Evolutionary conservation across 1,140 invertebrate species (phyloP).

Genomic region (Oedothorax gibbosus): DNA sequence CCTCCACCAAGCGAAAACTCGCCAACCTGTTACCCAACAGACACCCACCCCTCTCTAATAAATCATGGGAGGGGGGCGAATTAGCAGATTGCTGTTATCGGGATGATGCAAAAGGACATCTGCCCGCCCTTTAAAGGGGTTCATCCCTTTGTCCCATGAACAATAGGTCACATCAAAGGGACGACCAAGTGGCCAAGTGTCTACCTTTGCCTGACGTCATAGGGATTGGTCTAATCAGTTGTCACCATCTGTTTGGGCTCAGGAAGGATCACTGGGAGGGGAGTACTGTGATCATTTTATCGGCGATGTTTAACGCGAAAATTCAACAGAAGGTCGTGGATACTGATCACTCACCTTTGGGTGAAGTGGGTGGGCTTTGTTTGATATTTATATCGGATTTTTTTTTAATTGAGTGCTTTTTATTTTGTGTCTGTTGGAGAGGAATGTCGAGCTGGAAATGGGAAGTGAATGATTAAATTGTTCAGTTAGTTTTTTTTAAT

Average conservation of each 20-base stretch:
- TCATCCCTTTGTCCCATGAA: constrained; percentile 55
- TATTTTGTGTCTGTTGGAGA: too few relatives aligned
- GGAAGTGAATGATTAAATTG: too few relatives aligned
- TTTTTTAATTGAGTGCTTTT: constrained; percentile 45
- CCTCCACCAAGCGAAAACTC: constrained; percentile 2
- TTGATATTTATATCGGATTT: not conserved
- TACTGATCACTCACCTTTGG: constrained; percentile 24
- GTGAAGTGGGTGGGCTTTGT: constrained; percentile 9
- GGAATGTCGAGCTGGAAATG: too few relatives aligned
- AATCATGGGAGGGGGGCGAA: constrained; percentile 51
- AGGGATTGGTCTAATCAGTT: constrained; percentile 58
- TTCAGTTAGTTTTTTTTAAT: too few relatives aligned
- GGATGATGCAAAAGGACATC: constrained; percentile 28
- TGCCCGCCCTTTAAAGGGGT: constrained; percentile 40
- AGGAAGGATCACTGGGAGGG: constrained; percentile 22
- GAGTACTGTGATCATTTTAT: constrained; percentile 37
- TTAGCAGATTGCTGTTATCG: constrained; percentile 61
- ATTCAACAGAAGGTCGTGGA: constrained; percentile 52
- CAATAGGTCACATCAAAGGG: constrained; percentile 48
- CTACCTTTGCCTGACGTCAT: constrained; percentile 47
- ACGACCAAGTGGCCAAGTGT: constrained; percentile 59
- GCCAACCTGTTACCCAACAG: constrained; percentile 15
- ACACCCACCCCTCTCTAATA: constrained; percentile 7
- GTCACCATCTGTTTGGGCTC: constrained; percentile 59
- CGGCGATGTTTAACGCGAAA: constrained; percentile 39